Evolutionary conservation across 2,888 invertebrate species (phyloP).

Genomic region (Eristalis arbustorum): DNA sequence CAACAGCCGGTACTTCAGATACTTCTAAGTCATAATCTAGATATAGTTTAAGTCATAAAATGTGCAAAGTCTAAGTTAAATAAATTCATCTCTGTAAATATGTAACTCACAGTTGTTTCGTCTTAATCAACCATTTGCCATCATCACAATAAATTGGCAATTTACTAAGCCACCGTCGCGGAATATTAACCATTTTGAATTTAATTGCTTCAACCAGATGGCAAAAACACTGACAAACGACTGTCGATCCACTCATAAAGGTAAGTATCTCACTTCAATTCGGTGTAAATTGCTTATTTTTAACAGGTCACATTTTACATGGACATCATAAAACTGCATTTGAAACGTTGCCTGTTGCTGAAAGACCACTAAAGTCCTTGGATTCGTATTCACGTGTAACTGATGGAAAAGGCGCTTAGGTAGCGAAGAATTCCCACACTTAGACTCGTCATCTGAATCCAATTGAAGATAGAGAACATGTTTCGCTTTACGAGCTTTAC

Average conservation of each 20-base stretch:
- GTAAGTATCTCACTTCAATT: not conserved
- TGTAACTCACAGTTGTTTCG: not conserved
- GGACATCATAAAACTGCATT: not conserved
- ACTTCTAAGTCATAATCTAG: slow-evolving; percentile 53
- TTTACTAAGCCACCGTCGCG: not conserved
- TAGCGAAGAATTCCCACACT: not conserved
- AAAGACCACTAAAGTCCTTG: not conserved
- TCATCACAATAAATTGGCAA: not conserved
- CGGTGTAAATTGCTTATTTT: not conserved
- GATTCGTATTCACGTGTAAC: too few species aligned
- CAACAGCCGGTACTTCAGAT: slow-evolving; percentile 57
- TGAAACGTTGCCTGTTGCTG: not conserved
- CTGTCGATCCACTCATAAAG: not conserved
- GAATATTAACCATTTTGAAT: not conserved
- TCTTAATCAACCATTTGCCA: not conserved
- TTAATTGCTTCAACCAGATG: not conserved
- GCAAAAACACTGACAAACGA: not conserved
- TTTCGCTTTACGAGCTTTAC: slow-evolving; percentile 23
- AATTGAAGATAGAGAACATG: slow-evolving; percentile 40
- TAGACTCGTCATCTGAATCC: not conserved
- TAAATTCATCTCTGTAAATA: slow-evolving; percentile 57
- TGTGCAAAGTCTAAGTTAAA: slow-evolving; percentile 32
- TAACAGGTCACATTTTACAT: not conserved
- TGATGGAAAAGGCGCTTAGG: not conserved
- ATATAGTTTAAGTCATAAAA: slow-evolving; percentile 25